A percentile compares a stretch with the other conserved stretches of the same genome.
Evolutionary conservation across 1,140 invertebrate genomes (phyloP).

Genomic region (Bombyx mori): ASM3026992v2 NC_085122.1:2644001-2644500

Average conservation of each 20-base stretch:
- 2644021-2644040: constrained; percentile 23
- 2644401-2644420: constrained; percentile 88
- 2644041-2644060: constrained; percentile 37
- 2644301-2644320: constrained; percentile 28
- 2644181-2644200: constrained; percentile 46
- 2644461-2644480: constrained; percentile 87
- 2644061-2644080: constrained; percentile 37
- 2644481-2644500: constrained; percentile 75
- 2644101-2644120: constrained; percentile 47
- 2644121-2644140: constrained; percentile 38
- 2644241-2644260: constrained; percentile 25
- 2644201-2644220: constrained; percentile 31
- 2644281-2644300: constrained; percentile 10
- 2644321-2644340: constrained; percentile 80
- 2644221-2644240: constrained; percentile 47
- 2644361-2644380: constrained; percentile 80
- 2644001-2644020: constrained; percentile 32
- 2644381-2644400: constrained; percentile 81
- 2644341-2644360: constrained; percentile 86
- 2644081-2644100: constrained; percentile 45
- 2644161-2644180: constrained; percentile 60
- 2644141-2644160: constrained; percentile 46
- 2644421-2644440: constrained; percentile 82
- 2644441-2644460: constrained; percentile 81
- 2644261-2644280: constrained; percentile 13